phyloP scores from a whole-genome alignment of 2,797 vertebrate genomes.

The Scomberomorus guttatus region DNA sequence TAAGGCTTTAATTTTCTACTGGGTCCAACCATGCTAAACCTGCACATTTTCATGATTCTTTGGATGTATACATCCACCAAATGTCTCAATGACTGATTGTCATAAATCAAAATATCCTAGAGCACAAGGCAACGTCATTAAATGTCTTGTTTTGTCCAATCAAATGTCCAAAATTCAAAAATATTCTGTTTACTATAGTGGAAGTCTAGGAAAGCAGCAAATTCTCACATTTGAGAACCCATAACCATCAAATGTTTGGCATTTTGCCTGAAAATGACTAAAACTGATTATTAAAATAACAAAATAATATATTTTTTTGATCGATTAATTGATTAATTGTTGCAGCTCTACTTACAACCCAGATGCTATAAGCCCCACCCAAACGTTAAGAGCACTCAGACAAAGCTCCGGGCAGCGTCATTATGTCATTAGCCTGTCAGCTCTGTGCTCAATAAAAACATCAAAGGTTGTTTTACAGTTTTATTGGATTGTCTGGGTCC shows the following conservation, averaged over 20 bases:
- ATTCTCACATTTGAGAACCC: too few species aligned
- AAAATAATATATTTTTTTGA: too few species aligned
- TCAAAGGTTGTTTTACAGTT: slow-evolving; percentile 54
- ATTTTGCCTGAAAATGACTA: too few species aligned
- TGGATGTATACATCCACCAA: neutral
- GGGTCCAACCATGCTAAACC: neutral
- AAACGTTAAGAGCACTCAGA: slow-evolving; percentile 19
- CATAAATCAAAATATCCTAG: too few species aligned
- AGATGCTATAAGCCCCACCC: slow-evolving; percentile 19
- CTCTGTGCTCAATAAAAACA: slow-evolving; percentile 46
- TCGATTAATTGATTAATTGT: too few species aligned
- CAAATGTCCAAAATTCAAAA: too few species aligned
- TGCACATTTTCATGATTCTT: neutral
- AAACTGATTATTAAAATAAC: too few species aligned
- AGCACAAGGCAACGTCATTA: too few species aligned
- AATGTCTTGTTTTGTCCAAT: too few species aligned
- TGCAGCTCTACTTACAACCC: neutral
- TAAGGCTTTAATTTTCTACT: neutral
- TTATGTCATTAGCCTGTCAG: slow-evolving; percentile 10
- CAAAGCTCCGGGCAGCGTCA: slow-evolving; percentile 29
- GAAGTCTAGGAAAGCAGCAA: too few species aligned
- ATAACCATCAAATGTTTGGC: too few species aligned
- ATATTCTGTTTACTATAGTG: too few species aligned
- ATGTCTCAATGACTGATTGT: neutral
- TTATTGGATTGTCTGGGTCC: slow-evolving; percentile 29